These are phyloP conservation scores for Phyto melanocephala DNA, from an alignment of 2,888 invertebrate genomes.

Conservation along the genomic window DNA sequence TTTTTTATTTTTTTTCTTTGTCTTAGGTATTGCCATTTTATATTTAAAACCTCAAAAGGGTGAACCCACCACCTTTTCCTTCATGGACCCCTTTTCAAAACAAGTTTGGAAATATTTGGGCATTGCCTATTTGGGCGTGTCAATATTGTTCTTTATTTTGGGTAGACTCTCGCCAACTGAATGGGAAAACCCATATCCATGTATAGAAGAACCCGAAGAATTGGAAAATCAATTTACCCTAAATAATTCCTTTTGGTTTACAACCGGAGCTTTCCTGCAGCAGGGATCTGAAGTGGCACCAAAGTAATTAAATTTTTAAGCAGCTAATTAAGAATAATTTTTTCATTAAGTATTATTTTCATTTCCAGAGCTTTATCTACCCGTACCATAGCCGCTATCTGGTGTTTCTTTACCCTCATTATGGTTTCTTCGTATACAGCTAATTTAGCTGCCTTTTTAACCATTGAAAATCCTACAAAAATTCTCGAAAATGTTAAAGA, in stretches of 20 bases:
- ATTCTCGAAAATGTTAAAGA: constrained; percentile 89
- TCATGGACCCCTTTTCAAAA: constrained; percentile 92
- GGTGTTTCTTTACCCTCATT: constrained; percentile 94
- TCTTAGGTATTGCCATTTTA: constrained; percentile 89
- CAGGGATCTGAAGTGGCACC: constrained; percentile 94
- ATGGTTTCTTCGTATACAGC: constrained; percentile 90
- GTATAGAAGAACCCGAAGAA: constrained; percentile 89
- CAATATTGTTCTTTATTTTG: constrained; percentile 86
- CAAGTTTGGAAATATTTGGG: constrained; percentile 93
- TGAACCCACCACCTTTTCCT: constrained; percentile 92
- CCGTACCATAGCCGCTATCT: constrained; percentile 89
- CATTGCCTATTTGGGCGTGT: constrained; percentile 87
- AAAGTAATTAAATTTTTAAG: constrained; percentile 81
- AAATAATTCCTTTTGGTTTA: constrained; percentile 93
- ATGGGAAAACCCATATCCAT: constrained; percentile 93
- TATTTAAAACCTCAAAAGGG: constrained; percentile 91
- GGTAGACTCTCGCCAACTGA: constrained; percentile 91
- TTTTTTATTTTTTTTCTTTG: not conserved
- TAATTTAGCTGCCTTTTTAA: constrained; percentile 94
- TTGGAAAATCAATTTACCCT: constrained; percentile 91
- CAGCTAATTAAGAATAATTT: too few relatives aligned
- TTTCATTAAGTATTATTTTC: too few relatives aligned
- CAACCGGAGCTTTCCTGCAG: constrained; percentile 89
- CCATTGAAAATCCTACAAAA: constrained; percentile 86
- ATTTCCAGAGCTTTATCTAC: constrained; percentile 88